A percentile compares a stretch with the other conserved stretches of the same genome.
Evolutionary conservation across 2,113 vertebrate genomes (phyloP).

Genomic region (Ophthalmolycus amberensis): DNA sequence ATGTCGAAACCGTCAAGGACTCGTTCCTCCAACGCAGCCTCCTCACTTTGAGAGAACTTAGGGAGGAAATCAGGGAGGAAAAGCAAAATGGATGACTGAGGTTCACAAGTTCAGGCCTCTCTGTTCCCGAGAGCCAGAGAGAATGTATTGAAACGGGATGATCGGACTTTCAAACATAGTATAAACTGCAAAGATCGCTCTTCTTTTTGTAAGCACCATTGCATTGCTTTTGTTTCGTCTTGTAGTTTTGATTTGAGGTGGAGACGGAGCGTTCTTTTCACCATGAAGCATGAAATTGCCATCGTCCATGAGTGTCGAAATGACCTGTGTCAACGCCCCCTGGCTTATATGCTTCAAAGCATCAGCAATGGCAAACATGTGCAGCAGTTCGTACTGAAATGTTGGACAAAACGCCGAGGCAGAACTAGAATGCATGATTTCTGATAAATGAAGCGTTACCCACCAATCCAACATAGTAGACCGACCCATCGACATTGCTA

Average conservation of each 20-base stretch:
- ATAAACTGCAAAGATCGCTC: neutral
- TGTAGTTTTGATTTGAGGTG: neutral
- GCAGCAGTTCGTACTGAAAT: constrained; percentile 7
- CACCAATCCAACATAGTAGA: neutral
- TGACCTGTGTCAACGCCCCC: constrained; percentile 17
- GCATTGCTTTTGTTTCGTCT: neutral
- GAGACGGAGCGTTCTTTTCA: neutral
- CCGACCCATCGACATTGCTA: neutral
- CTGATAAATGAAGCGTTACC: constrained; percentile 17
- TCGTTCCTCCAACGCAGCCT: constrained; percentile 52
- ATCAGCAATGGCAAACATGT: constrained; percentile 34
- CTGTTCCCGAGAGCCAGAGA: constrained; percentile 22
- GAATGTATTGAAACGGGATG: neutral
- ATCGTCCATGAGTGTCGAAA: neutral
- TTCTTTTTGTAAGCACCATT: neutral
- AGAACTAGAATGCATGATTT: neutral
- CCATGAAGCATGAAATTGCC: neutral
- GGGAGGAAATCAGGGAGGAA: constrained; percentile 69
- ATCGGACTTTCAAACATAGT: neutral
- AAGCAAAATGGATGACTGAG: constrained; percentile 41
- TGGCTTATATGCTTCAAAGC: neutral
- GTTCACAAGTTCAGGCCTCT: constrained; percentile 68
- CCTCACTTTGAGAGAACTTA: constrained; percentile 54
- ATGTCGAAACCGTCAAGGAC: constrained; percentile 50
- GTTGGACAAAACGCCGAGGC: neutral